Evolutionary conservation across 2,888 invertebrate genomes (phyloP).

Genomic region (Odontomyia ornata): DNA sequence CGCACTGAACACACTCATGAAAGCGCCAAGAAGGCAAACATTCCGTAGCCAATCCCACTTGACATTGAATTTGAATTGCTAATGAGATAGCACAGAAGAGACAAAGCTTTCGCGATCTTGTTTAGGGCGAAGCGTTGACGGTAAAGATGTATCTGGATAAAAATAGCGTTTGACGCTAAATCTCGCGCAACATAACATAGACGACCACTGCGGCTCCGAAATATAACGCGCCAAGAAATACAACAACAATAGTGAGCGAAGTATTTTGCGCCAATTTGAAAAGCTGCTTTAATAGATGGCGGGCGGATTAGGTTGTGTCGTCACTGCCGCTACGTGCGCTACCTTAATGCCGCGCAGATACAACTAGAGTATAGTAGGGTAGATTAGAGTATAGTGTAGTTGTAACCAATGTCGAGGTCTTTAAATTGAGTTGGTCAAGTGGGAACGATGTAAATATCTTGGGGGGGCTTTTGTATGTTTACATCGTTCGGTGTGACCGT

Average conservation of each 20-base stretch:
- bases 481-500: background rate
- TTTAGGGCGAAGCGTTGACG: background rate
- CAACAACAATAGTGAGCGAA: background rate
- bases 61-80: slow-evolving; percentile 27
- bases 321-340: background rate
- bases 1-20: too few species aligned
- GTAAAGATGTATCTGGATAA: background rate
- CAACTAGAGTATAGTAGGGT: background rate
- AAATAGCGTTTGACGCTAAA: slow-evolving; percentile 10
- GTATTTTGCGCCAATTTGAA: background rate
- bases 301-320: background rate
- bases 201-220: too few species aligned
- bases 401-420: slow-evolving; percentile 12
- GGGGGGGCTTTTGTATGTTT: slow-evolving; percentile 21
- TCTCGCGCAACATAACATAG: background rate
- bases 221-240: too few species aligned
- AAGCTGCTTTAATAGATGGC: background rate
- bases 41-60: background rate
- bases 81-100: background rate
- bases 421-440: slow-evolving; percentile 13
- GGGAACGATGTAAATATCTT: slow-evolving; percentile 10
- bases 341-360: background rate
- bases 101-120: slow-evolving; percentile 20
- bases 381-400: background rate
- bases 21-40: too few species aligned